A percentile compares a stretch with the other conserved stretches of the same genome.
phyloP scores from a whole-genome alignment of 2,888 invertebrate genomes.

The Agrochola litura region DNA sequence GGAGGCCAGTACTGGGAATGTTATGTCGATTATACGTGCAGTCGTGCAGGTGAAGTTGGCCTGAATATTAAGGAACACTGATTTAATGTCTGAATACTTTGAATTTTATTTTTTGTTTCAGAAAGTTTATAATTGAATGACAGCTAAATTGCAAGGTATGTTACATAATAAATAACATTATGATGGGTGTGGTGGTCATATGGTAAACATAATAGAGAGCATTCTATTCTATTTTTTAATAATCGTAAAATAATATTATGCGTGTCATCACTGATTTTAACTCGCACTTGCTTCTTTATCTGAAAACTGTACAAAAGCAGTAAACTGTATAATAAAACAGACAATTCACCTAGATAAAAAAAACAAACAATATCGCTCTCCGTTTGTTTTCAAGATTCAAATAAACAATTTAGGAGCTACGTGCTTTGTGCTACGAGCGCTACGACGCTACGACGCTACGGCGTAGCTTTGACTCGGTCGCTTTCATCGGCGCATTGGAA shows the following conservation, averaged over 20 bases:
- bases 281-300: background rate
- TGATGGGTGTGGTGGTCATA: background rate
- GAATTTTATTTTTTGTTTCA: too few species aligned
- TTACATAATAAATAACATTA: background rate
- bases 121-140: background rate
- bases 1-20: background rate
- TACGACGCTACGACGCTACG: slow-evolving; percentile 34
- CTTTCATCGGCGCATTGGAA: slow-evolving; percentile 9
- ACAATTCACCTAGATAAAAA: background rate
- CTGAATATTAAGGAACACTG: background rate
- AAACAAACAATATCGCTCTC: slow-evolving; percentile 3
- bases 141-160: background rate
- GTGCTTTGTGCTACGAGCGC: slow-evolving; percentile 40
- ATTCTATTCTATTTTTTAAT: background rate
- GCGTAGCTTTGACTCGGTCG: slow-evolving; percentile 12
- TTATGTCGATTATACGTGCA: background rate
- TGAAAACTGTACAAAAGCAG: background rate
- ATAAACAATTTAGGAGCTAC: slow-evolving; percentile 53
- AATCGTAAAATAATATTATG: background rate
- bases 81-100: background rate
- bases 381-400: slow-evolving; percentile 40
- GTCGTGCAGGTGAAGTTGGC: background rate
- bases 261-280: background rate
- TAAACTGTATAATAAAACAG: background rate
- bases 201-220: background rate